Base-by-base conservation (phyloP, 2,888 invertebrate genomes). In the Orthonychiurus folsomi region DNA sequence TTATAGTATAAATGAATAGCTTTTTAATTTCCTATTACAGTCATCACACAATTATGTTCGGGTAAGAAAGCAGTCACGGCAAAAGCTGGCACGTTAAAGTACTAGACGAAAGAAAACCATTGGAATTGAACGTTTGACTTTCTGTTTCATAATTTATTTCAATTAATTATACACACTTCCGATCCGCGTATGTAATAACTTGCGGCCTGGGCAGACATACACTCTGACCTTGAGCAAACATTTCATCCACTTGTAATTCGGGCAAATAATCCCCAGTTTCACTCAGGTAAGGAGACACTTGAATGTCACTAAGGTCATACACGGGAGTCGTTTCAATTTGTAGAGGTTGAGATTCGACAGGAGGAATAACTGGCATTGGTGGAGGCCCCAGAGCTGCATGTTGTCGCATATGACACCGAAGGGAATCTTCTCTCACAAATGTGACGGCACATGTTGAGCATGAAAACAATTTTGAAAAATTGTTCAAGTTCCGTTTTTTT, bases 341-440 rank as follows among this genome's bases (percentile, higher is more conserved):
- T 5, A 15, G 15, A 37, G 37, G 9, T 9, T 37, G 37, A 15
- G 37, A 37, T 9, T 37, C 37, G 15, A 37, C 15, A 5, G 37
- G 5, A 23, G 23, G 23, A 48, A 59, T n/a, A 59, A 47, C 28
- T 5, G 59, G 59, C 5, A 23, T 37, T 48, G 59, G 59, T 3
- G 59, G 50, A 5, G 59, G 59, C 9, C 28, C 28, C 3, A 59
- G 5, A 9, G 52, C 24, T 47, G 63, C 63, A 68, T 79, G 79
- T 55, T 77, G 77, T 27, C 76, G 73, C 59, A 77, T 62, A 69
- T 79, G 79, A 67, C 78, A 76, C n/a, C 76, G 71, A 55, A 78
- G 72, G 0, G 79, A 78, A 62, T 79, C 78, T 67, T 78, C 76
- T 27, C 78, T 69, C 0, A 78, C 78, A 73, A 79, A 79, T 0